These are phyloP conservation scores for Carapus acus DNA, from an alignment of 2,797 vertebrate genomes.

Conservation along the genomic window DNA sequence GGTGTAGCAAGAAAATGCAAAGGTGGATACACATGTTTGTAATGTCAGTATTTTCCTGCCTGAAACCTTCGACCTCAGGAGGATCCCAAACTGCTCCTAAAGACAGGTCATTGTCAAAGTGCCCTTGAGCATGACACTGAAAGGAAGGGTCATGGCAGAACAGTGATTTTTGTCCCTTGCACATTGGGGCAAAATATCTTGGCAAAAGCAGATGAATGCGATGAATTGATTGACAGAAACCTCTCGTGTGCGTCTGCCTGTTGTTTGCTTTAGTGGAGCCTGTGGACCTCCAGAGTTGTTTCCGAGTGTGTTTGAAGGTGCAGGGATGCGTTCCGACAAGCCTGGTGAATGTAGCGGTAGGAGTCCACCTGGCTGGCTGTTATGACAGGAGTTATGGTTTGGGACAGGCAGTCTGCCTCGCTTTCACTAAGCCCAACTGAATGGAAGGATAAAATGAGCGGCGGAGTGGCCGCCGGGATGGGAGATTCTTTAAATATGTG, in stretches of 20 bases:
- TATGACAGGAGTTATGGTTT: conserved; percentile 30
- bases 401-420: conserved; percentile 18
- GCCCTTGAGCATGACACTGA: too few species aligned
- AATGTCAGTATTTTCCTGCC: too few species aligned
- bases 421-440: background rate
- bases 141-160: too few species aligned
- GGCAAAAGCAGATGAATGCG: background rate
- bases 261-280: background rate
- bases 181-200: too few species aligned
- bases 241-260: too few species aligned
- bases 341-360: conserved; percentile 13
- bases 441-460: background rate
- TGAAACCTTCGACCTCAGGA: too few species aligned
- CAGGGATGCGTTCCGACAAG: conserved; percentile 24
- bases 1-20: too few species aligned
- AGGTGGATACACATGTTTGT: too few species aligned
- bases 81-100: too few species aligned
- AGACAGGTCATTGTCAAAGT: too few species aligned
- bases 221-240: background rate
- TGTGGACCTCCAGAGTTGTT: background rate
- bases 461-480: too few species aligned
- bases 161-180: too few species aligned
- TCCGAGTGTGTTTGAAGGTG: background rate
- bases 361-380: conserved; percentile 16
- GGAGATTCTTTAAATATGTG: conserved; percentile 6